These are phyloP conservation scores for Mionectes macconnelli DNA, from an alignment of 2,113 vertebrate genomes.

Conservation along the genomic window DNA sequence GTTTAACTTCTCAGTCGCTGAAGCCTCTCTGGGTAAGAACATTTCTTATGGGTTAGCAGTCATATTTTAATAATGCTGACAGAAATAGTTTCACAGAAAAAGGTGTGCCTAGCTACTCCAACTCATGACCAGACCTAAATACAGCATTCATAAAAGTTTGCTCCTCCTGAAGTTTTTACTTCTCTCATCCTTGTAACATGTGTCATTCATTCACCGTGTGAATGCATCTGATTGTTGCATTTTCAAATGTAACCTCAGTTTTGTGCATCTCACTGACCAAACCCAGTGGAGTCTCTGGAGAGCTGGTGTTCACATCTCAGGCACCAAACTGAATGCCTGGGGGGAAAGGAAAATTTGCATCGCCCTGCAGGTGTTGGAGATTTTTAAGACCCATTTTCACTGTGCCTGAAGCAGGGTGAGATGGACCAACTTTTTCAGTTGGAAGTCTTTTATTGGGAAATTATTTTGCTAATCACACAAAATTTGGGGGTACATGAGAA, in stretches of 20 bases:
- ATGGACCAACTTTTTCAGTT: neutral
- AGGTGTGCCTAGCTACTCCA: neutral
- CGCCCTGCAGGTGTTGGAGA: neutral
- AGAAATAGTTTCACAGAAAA: neutral
- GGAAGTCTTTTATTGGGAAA: neutral
- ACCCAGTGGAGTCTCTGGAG: fast-evolving
- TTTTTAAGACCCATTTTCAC: neutral
- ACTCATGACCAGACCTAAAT: neutral
- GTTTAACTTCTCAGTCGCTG: neutral
- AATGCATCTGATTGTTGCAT: neutral
- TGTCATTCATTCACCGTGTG: neutral
- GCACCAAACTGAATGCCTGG: neutral
- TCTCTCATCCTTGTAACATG: neutral
- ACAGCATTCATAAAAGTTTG: neutral
- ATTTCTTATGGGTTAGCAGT: neutral
- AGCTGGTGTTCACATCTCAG: fast-evolving
- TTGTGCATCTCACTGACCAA: neutral
- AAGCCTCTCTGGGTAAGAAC: conserved; percentile 18
- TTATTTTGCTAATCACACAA: neutral
- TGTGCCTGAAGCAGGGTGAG: neutral
- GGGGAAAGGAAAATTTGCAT: neutral
- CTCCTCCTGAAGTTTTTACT: neutral
- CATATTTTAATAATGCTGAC: conserved; percentile 13
- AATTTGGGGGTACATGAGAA: neutral
- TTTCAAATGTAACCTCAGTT: neutral